Percentiles rank a stretch among this genome's conserved stretches.
Evolutionary conservation across 2,888 invertebrate genomes (phyloP).

Genomic region (Agrochola macilenta): DNA sequence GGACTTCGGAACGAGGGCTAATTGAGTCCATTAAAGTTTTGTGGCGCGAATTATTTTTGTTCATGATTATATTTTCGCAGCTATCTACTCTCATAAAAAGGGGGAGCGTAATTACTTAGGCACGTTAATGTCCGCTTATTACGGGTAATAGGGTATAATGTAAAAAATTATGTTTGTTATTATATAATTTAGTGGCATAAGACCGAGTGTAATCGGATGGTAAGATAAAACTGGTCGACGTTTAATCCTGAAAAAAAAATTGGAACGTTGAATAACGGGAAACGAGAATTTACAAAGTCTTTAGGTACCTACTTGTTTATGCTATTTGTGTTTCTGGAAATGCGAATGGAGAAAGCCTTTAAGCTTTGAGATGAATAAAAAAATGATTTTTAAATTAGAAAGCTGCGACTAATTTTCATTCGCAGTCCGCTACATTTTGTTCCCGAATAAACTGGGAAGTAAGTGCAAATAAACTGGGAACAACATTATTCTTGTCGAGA

Average conservation of each 20-base stretch:
- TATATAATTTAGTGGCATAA: slow-evolving; percentile 65
- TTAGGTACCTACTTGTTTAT: slow-evolving; percentile 31
- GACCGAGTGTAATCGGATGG: slow-evolving; percentile 57
- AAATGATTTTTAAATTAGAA: slow-evolving; percentile 8
- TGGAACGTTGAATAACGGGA: background rate
- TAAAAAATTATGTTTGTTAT: slow-evolving; percentile 66
- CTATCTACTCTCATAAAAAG: slow-evolving; percentile 67
- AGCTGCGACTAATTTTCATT: slow-evolving; percentile 20
- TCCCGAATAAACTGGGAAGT: slow-evolving; percentile 25
- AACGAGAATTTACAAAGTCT: slow-evolving; percentile 20
- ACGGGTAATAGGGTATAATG: slow-evolving; percentile 65
- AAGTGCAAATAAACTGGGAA: slow-evolving; percentile 66
- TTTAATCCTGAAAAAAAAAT: slow-evolving; percentile 24
- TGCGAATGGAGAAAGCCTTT: slow-evolving; percentile 36
- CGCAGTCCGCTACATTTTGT: slow-evolving; percentile 25
- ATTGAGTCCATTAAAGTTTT: slow-evolving; percentile 78
- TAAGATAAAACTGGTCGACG: slow-evolving; percentile 18
- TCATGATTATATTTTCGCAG: slow-evolving; percentile 69
- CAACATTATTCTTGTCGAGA: slow-evolving; percentile 73
- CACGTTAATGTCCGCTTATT: slow-evolving; percentile 64
- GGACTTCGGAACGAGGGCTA: slow-evolving; percentile 70
- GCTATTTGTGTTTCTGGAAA: slow-evolving; percentile 40
- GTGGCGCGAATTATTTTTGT: slow-evolving; percentile 71
- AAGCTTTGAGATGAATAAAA: slow-evolving; percentile 22
- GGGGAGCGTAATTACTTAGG: slow-evolving; percentile 67